Evolutionary conservation across 2,888 invertebrate species (phyloP).

Genomic region (Drosophila atripex): DNA sequence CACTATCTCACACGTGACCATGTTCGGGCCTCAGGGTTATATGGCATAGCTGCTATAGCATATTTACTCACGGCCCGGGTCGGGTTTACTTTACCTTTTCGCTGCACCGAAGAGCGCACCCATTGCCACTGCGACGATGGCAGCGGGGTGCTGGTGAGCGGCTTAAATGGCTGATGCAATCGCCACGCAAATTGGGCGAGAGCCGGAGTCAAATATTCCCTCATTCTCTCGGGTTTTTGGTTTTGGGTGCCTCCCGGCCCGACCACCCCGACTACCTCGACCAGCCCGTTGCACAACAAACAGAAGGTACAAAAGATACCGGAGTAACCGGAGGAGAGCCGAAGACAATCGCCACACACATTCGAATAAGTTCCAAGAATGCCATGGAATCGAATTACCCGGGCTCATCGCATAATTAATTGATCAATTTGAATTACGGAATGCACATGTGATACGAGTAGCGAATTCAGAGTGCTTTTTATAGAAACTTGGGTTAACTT

Average conservation of each 20-base stretch:
- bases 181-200: slow-evolving; percentile 63
- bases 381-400: slow-evolving; percentile 55
- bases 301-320: slow-evolving; percentile 44
- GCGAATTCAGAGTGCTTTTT: not conserved
- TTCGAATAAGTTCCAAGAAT: slow-evolving; percentile 47
- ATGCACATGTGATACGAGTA: not conserved
- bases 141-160: slow-evolving; percentile 1
- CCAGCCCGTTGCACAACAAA: slow-evolving; percentile 63
- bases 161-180: slow-evolving; percentile 76
- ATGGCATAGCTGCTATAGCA: not conserved
- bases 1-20: slow-evolving; percentile 8
- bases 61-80: slow-evolving; percentile 14
- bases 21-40: slow-evolving; percentile 29
- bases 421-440: slow-evolving; percentile 38
- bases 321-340: slow-evolving; percentile 44
- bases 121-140: no score
- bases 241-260: slow-evolving; percentile 1
- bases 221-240: slow-evolving; percentile 43
- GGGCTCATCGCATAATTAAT: slow-evolving; percentile 29
- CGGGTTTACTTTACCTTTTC: slow-evolving; percentile 25
- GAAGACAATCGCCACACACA: slow-evolving; percentile 27
- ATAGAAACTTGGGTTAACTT: not conserved
- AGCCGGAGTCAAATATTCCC: slow-evolving; percentile 29
- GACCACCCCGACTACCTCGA: not conserved
- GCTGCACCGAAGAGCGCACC: slow-evolving; percentile 33